These are phyloP conservation scores for Siniperca chuatsi DNA, from an alignment of 2,113 vertebrate species.

Conservation along the genomic window DNA sequence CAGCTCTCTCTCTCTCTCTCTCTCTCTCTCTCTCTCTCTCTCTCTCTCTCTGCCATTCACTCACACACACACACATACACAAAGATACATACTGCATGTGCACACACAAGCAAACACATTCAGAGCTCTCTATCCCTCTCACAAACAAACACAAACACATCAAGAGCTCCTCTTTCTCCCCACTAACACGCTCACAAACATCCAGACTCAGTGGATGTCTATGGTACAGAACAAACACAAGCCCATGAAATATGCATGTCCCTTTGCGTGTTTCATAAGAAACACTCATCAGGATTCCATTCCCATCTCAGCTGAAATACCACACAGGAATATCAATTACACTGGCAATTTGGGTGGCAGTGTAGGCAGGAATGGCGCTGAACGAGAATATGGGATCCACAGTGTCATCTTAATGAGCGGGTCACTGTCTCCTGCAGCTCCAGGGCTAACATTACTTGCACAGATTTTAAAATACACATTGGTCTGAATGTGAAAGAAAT, in stretches of 20 bases:
- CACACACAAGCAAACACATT: conserved; percentile 54
- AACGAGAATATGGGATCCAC: conserved; percentile 51
- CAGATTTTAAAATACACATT: conserved; percentile 49
- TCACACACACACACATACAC: conserved; percentile 17
- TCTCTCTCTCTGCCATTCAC: conserved; percentile 17
- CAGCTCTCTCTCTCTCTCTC: conserved; percentile 31
- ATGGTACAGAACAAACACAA: conserved; percentile 68
- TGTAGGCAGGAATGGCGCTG: conserved; percentile 41
- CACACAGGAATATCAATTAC: conserved; percentile 80
- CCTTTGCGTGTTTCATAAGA: conserved; percentile 78
- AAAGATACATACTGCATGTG: conserved; percentile 8
- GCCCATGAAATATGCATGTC: conserved; percentile 84
- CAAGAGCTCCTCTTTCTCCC: conserved; percentile 56
- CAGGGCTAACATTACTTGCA: conserved; percentile 6
- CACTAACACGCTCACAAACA: conserved; percentile 58
- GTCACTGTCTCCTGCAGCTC: conserved; percentile 54
- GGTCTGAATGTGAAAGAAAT: conserved; percentile 32
- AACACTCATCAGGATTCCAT: conserved; percentile 77
- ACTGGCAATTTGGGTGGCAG: conserved; percentile 70
- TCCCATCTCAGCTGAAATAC: conserved; percentile 72
- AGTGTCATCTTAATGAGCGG: conserved; percentile 63
- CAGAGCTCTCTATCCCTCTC: conserved; percentile 42
- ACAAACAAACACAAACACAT: conserved; percentile 66
- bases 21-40: conserved; percentile 15
- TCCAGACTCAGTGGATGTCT: conserved; percentile 52